These are phyloP conservation scores for Pissodes strobi DNA, from an alignment of 1,140 invertebrate genomes.

Conservation along the genomic window DNA sequence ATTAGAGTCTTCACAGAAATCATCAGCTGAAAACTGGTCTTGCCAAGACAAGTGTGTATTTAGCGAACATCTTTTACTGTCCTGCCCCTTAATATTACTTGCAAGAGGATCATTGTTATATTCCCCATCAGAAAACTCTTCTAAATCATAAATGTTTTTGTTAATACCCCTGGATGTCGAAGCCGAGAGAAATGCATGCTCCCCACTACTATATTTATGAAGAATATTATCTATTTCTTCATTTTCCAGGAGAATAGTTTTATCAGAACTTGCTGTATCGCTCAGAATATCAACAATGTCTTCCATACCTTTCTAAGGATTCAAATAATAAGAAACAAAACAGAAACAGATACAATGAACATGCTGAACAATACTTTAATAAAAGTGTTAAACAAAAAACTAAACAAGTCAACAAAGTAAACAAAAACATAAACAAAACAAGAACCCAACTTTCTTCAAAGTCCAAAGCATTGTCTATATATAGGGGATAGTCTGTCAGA, in stretches of 20 bases:
- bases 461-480: no score
- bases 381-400: no score
- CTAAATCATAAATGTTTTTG: neutral
- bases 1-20: conserved; percentile 11
- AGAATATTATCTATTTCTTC: conserved; percentile 4
- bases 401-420: no score
- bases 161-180: neutral
- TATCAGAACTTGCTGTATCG: neutral
- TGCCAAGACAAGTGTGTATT: neutral
- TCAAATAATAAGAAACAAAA: no score
- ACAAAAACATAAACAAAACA: no score
- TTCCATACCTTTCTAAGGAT: no score
- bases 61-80: neutral
- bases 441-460: no score
- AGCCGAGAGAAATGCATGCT: neutral
- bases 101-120: neutral
- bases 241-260: neutral
- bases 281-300: neutral
- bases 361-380: no score
- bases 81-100: neutral
- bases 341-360: no score
- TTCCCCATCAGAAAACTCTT: neutral
- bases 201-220: neutral
- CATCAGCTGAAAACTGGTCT: neutral
- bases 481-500: no score